Percentiles rank a stretch among this genome's conserved stretches.
phyloP scores from a whole-genome alignment of 1,140 invertebrate genomes.

The Condylostylus longicornis region DNA sequence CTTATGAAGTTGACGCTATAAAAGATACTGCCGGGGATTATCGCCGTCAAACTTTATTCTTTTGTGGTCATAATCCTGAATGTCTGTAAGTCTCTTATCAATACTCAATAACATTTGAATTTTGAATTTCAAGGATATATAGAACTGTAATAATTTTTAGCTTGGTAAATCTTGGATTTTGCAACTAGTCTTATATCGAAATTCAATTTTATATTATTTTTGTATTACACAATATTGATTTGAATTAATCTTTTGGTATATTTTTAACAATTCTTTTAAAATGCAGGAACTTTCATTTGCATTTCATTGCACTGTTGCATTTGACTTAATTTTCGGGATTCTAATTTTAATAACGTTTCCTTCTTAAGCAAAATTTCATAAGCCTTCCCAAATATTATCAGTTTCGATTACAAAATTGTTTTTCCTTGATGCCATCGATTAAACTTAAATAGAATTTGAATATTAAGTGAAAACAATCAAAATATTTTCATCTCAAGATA shows the following conservation, averaged over 20 bases:
- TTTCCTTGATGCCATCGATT: background rate
- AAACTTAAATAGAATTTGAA: background rate
- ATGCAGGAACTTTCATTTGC: too few relatives aligned
- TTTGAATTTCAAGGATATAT: background rate
- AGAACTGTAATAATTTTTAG: too few relatives aligned
- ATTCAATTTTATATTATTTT: too few relatives aligned
- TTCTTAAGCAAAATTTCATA: background rate
- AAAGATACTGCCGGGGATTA: conserved; percentile 73
- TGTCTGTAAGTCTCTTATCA: conserved; percentile 72
- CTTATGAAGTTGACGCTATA: conserved; percentile 61
- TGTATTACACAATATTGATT: too few relatives aligned
- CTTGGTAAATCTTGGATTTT: too few relatives aligned
- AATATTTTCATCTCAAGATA: background rate
- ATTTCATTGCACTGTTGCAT: conserved; percentile 22
- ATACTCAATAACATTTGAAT: background rate
- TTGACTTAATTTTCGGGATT: conserved; percentile 17
- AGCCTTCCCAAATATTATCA: conserved; percentile 14
- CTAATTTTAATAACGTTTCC: too few relatives aligned
- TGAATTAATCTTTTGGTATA: too few relatives aligned
- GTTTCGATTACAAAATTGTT: too few relatives aligned
- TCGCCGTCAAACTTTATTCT: conserved; percentile 55
- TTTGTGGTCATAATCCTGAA: conserved; percentile 70
- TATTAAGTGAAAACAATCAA: background rate
- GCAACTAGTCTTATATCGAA: too few relatives aligned
- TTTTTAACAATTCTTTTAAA: too few relatives aligned